A percentile compares a stretch with the other conserved stretches of the same genome.
phyloP scores from a whole-genome alignment of 2,888 invertebrate species.

The Phytoseiulus persimilis region DNA sequence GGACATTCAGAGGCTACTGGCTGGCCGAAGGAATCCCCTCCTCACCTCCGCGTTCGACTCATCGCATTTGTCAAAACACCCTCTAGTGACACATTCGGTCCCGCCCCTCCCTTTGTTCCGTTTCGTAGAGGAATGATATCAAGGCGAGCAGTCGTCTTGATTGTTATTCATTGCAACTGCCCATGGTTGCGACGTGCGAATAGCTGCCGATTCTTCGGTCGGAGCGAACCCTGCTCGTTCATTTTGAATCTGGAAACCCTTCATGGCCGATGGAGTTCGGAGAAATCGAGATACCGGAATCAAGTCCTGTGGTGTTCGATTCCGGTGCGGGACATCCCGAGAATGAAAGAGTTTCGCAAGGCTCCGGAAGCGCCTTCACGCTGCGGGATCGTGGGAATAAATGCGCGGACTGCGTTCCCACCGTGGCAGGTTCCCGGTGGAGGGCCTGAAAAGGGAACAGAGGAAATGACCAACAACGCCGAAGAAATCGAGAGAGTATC shows the following conservation, averaged over 20 bases:
- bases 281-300: too few species aligned
- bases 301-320: not conserved
- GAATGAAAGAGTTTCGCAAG: not conserved
- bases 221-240: not conserved
- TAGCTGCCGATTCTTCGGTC: not conserved
- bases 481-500: not conserved
- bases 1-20: too few species aligned
- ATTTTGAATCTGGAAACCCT: not conserved
- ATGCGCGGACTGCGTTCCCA: not conserved
- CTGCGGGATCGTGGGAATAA: not conserved
- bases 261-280: not conserved
- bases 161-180: not conserved
- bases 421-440: not conserved
- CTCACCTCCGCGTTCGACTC: too few species aligned
- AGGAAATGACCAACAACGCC: not conserved
- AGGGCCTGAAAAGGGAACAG: not conserved
- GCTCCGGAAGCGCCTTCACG: not conserved
- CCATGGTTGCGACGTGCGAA: not conserved
- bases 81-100: not conserved
- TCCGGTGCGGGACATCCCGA: not conserved
- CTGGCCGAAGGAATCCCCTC: too few species aligned
- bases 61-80: too few species aligned
- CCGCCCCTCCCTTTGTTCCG: not conserved
- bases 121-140: too few species aligned
- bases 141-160: not conserved